These are phyloP conservation scores for Pelusios castaneus DNA, from an alignment of 2,113 vertebrate species.

Conservation along the genomic window DNA sequence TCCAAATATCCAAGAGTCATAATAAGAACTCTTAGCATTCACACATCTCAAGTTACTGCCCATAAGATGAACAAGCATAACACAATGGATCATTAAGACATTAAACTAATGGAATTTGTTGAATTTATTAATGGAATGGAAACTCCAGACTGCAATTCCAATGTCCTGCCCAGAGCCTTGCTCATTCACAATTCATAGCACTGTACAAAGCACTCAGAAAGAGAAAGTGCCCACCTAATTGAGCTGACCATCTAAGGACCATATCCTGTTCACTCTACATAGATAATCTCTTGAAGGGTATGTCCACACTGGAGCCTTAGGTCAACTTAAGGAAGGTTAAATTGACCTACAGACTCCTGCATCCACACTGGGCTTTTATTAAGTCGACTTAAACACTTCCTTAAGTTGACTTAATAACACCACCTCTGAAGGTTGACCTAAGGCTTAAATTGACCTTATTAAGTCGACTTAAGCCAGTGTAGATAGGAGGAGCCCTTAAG, in stretches of 20 bases:
- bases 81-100: background rate
- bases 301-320: too few relatives aligned
- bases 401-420: too few relatives aligned
- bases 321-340: too few relatives aligned
- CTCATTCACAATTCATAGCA: accelerated
- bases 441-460: too few relatives aligned
- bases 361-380: too few relatives aligned
- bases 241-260: accelerated
- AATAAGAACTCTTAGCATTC: background rate
- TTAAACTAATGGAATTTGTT: background rate
- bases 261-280: background rate
- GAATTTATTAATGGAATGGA: accelerated
- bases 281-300: background rate
- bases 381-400: too few relatives aligned
- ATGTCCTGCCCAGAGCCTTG: accelerated
- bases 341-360: too few relatives aligned
- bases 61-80: background rate
- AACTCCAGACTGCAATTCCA: background rate
- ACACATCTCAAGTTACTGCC: background rate
- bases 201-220: background rate
- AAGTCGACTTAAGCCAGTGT: too few relatives aligned
- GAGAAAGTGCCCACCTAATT: accelerated
- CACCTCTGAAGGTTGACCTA: too few relatives aligned
- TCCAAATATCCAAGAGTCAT: too few relatives aligned
- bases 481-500: too few relatives aligned